A percentile compares a stretch with the other conserved stretches of the same genome.
phyloP scores from a whole-genome alignment of 1,140 invertebrate genomes.

The Drosophila nigromelanica region DNA sequence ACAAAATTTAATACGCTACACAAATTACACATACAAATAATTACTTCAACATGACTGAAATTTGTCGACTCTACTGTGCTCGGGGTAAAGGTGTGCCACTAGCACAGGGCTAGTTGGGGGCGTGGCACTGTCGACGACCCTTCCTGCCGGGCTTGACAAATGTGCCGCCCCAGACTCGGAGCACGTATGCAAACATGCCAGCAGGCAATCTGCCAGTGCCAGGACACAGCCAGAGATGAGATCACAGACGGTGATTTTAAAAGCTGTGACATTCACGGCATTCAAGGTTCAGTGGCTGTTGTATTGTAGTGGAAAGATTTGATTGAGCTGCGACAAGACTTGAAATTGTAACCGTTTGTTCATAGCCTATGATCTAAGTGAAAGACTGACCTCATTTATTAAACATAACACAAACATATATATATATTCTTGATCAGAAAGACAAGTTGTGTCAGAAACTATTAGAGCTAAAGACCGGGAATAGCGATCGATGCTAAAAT shows the following conservation, averaged over 20 bases:
- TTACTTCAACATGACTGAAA: conserved; percentile 25
- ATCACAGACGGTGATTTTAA: background rate
- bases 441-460: no score
- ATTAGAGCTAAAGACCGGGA: no score
- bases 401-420: no score
- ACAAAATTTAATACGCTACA: conserved; percentile 20
- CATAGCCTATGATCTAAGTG: no score
- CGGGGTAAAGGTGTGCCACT: conserved; percentile 16
- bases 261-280: background rate
- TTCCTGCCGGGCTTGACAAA: conserved; percentile 20
- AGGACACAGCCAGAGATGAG: background rate
- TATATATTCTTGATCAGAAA: no score
- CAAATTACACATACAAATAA: conserved; percentile 13
- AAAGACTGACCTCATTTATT: no score
- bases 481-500: no score
- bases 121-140: conserved; percentile 10
- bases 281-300: background rate
- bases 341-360: background rate
- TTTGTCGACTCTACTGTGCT: background rate
- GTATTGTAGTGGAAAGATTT: no score
- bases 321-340: background rate
- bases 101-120: conserved; percentile 4
- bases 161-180: conserved; percentile 13
- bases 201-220: background rate
- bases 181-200: conserved; percentile 28